Base-by-base conservation (phyloP, 2,797 vertebrate genomes). In the Pangasius macronema region DNA sequence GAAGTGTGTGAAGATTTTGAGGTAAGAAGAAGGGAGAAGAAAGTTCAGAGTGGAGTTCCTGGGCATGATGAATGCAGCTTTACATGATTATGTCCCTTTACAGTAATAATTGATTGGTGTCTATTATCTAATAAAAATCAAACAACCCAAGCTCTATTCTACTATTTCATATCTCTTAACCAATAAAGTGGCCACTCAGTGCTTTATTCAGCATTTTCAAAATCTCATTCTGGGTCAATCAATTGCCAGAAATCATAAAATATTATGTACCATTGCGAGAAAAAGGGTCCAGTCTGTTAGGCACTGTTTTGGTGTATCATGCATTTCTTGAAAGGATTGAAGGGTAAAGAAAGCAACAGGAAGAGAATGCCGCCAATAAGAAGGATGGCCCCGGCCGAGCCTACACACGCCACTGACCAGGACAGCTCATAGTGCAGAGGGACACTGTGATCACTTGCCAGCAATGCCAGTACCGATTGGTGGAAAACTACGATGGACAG, bases 391-490 rank as follows among this genome's bases (percentile, higher is more conserved):
- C 96, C 96, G 0, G 97, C 96, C 0, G 94, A 95, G 77, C 96
- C 94, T 5, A 95, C 94, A 0, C 97, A 98, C 76, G 95, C 95
- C 91, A 97, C 94, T 0, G 97, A 98, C 97, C 97, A 98, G 87
- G 97, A 97, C 86, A 97, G 95, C 85, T 97, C 95, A 0, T 97
- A 96, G 90, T 96, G 92, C 73, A 98, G 93, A 0, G 95, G 95
- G 68, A 96, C 88, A 0, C 94, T 92, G 91, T 94, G 92, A 87
- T 96, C 95, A 2, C 94, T 96, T 91, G 92, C 94, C 90, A 98
- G 89, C 68, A 98, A 90, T 30, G 94, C 95, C 77, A 93, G 86
- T 8, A 98, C 95, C 0, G 97, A 97, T 88, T 97, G 96, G 90
- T 97, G 97, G 93, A 98, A 98, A 53, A 97, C 91, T 90, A 96